phyloP scores from a whole-genome alignment of 2,888 invertebrate species.

The Aelia acuminata region DNA sequence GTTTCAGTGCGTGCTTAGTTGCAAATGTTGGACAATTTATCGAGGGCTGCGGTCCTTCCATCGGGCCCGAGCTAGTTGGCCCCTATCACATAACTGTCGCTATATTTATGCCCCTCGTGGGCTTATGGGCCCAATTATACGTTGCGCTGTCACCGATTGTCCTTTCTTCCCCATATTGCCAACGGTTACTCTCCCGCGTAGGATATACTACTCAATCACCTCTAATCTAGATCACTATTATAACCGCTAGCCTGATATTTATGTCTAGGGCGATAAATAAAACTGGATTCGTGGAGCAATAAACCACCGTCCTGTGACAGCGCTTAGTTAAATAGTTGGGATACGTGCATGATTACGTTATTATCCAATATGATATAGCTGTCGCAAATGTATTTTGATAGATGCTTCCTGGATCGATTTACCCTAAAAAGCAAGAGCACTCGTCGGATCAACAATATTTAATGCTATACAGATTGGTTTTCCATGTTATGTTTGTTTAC shows the following conservation, averaged over 20 bases:
- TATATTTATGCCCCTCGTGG: slow-evolving; percentile 22
- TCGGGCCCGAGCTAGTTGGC: slow-evolving; percentile 53
- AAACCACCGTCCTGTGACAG: background rate
- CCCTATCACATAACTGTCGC: slow-evolving; percentile 24
- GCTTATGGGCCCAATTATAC: slow-evolving; percentile 40
- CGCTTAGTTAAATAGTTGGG: background rate
- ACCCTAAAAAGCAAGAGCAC: too few relatives aligned
- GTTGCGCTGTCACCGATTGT: slow-evolving; percentile 27
- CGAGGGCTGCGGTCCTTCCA: slow-evolving; percentile 52
- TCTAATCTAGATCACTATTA: slow-evolving; percentile 22
- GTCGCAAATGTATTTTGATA: too few relatives aligned
- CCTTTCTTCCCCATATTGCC: slow-evolving; percentile 43
- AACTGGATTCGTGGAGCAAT: background rate
- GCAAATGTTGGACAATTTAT: slow-evolving; percentile 64
- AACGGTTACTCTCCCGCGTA: background rate
- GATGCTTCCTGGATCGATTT: too few relatives aligned
- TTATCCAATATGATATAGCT: background rate
- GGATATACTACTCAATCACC: slow-evolving; percentile 1
- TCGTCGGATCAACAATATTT: too few relatives aligned
- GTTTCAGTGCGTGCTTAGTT: slow-evolving; percentile 64
- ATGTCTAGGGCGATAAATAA: background rate
- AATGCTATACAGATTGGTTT: too few relatives aligned
- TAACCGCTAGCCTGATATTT: background rate
- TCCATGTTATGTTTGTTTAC: too few relatives aligned
- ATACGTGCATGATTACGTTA: background rate